These are phyloP conservation scores for Acipenser oxyrinchus DNA, from an alignment of 2,797 vertebrate genomes.

Conservation along the genomic window DNA sequence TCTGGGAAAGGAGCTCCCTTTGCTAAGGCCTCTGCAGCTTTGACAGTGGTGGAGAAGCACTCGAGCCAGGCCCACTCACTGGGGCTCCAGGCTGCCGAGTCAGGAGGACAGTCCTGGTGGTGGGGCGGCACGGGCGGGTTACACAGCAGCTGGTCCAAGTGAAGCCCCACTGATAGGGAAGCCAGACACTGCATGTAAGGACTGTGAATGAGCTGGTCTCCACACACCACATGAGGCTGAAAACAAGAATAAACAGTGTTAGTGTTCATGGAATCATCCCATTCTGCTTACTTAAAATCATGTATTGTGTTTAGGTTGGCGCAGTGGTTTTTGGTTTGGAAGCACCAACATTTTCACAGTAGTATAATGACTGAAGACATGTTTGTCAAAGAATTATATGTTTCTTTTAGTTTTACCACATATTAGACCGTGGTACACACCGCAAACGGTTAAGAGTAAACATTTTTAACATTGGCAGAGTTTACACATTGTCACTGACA, in stretches of 20 bases:
- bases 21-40: slow-evolving; percentile 87
- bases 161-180: slow-evolving; percentile 88
- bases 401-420: no score
- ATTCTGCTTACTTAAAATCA: no score
- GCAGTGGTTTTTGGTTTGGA: no score
- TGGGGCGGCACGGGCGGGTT: slow-evolving; percentile 72
- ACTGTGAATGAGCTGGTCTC: slow-evolving; percentile 93
- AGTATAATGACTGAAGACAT: no score
- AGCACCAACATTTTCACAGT: no score
- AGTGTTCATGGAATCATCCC: neutral
- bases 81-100: slow-evolving; percentile 73
- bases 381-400: no score
- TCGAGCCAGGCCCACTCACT: slow-evolving; percentile 93
- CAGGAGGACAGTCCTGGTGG: slow-evolving; percentile 64
- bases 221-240: slow-evolving; percentile 90
- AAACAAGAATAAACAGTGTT: slow-evolving; percentile 16
- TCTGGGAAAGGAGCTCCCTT: slow-evolving; percentile 82
- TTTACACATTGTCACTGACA: no score
- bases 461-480: no score
- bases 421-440: no score
- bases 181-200: slow-evolving; percentile 96
- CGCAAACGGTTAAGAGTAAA: no score
- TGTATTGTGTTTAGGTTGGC: no score
- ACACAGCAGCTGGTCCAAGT: slow-evolving; percentile 83
- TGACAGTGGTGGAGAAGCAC: slow-evolving; percentile 90